Evolutionary conservation across 1,140 invertebrate species (phyloP), one percentile per base, ranked within the genome.

Genomic region (Heliconius congener): DNA sequence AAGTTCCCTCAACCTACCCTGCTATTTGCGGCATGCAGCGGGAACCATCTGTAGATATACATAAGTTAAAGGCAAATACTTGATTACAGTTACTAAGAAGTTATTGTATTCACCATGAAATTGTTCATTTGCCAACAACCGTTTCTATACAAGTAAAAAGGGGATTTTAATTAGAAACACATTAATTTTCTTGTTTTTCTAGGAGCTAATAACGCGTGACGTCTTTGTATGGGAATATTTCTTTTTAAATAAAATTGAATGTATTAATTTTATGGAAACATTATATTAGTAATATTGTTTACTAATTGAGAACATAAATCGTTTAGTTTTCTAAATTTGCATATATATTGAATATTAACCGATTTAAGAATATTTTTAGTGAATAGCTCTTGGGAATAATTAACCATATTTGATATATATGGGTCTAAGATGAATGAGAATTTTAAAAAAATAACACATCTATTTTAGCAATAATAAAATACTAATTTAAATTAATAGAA

Each of bases 171-270:
- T 66, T 30, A 66, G 60, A 66, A 66, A 11, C 60, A 66, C 60
- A 66, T 66, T 76, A 76, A 76, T 71, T 75, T 60, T 39, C 60
- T 23, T 13, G 34, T 76, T 76, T 76, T 76, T 71, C 42, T 13
- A 37, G 6, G 16, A 46, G 42, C 37, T 76, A 76, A 76, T 76
- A 42, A 52, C 39, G 57, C 39, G 23, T 66, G 66, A 70, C 74
- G 60, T 72, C 60, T 70, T 42, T 66, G 74, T 66, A 76, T 76
- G 74, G 74, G 74, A 76, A 76, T 27, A 8, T 42, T 76, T 30
- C 39, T 76, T 76, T 76, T 70, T 71, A 70, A 70, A 27, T 55
- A 8, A 11, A 70, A 66, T 30, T 46, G 46, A 71, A 71, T 71
- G 70, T 76, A 30, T 66, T 66, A 27, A 42, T 76, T 19, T 3